A percentile compares a stretch with the other conserved stretches of the same genome.
phyloP scores from a whole-genome alignment of 2,888 invertebrate genomes.

The Andrena praecox region DNA sequence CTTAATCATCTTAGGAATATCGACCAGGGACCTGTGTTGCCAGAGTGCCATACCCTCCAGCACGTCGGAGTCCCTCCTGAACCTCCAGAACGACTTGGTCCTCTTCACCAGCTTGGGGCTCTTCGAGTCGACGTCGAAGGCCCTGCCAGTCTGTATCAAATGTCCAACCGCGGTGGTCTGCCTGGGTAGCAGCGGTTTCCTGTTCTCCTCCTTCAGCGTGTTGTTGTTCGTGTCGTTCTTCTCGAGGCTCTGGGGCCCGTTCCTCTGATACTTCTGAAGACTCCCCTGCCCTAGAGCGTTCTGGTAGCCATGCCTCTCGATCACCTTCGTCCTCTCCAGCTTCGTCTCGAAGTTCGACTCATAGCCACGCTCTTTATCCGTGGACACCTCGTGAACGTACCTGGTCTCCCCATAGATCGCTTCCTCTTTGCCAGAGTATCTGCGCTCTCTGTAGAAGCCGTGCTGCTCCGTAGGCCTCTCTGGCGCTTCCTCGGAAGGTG shows the following conservation, averaged over 20 bases:
- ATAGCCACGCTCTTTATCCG: conserved; percentile 83
- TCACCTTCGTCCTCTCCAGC: conserved; percentile 80
- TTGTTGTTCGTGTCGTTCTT: conserved; percentile 82
- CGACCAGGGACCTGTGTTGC: conserved; percentile 94
- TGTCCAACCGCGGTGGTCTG: conserved; percentile 80
- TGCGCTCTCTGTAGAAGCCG: conserved; percentile 73
- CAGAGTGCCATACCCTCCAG: conserved; percentile 95
- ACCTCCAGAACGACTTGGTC: conserved; percentile 95
- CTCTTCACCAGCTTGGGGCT: conserved; percentile 88
- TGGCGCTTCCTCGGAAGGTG: conserved; percentile 83
- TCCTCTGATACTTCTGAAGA: conserved; percentile 56
- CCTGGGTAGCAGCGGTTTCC: conserved; percentile 86
- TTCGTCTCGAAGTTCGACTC: conserved; percentile 84
- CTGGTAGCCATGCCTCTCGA: conserved; percentile 76
- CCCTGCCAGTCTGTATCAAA: conserved; percentile 75
- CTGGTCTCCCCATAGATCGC: conserved; percentile 80
- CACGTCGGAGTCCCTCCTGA: conserved; percentile 91
- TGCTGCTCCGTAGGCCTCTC: conserved; percentile 76
- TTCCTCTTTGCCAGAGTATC: conserved; percentile 82
- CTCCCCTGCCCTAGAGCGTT: conserved; percentile 38
- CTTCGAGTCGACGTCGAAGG: conserved; percentile 86
- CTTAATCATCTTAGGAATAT: conserved; percentile 88
- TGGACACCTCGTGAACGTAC: conserved; percentile 64
- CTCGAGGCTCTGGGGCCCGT: conserved; percentile 65
- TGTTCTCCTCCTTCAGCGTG: conserved; percentile 82